Base-by-base conservation (phyloP, 2,888 invertebrate genomes). In the Ormyrus thymus region DNA sequence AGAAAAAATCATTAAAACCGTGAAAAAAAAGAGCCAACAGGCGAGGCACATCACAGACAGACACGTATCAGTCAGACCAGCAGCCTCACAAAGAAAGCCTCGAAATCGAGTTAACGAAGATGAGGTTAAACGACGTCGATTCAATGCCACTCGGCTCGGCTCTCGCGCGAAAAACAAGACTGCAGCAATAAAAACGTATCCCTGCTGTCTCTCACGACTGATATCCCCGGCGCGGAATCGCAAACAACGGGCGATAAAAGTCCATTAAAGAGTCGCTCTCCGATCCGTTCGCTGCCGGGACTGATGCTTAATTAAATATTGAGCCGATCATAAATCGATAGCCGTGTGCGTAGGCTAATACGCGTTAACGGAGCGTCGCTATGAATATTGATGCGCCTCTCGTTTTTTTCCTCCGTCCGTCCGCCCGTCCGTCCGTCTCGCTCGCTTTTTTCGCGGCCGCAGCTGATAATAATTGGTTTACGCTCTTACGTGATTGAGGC, bases 371-470 rank as follows among this genome's bases (percentile, higher is more conserved):
- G 68, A 50, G 45, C 61, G 66, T 46, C 59, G 46, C 43, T 85
- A 85, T 85, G 85, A 85, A 85, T 85, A 85, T 85, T 84, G 84
- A 85, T 83, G 84, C 78, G 68, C 66, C 78, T 74, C 72, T 69
- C 69, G 58, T 66, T 62, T 62, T 75, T 46, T 13, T 2, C 15
- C 45, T 45, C 8, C 29, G 53, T 72, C n/a, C 43, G 15, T 15
- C 59, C 59, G 46, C 4, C 8, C 58, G 15, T 45, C 8, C 43
- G 15, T 45, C 45, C 51, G 62, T 74, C 50, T 58, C 48, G 74
- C 13, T 29, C 43, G 46, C 68, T 48, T 48, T 55, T 70, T n/a
- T 29, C 43, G 6, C 51, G 10, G 29, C 55, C 11, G 7, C 79
- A 76, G 72, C 82, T 82, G 83, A 84, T 83, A 83, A 86, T 84